Conservation (phyloP, 2,797 vertebrate species). For the Thalassophryne amazonica region DNA sequence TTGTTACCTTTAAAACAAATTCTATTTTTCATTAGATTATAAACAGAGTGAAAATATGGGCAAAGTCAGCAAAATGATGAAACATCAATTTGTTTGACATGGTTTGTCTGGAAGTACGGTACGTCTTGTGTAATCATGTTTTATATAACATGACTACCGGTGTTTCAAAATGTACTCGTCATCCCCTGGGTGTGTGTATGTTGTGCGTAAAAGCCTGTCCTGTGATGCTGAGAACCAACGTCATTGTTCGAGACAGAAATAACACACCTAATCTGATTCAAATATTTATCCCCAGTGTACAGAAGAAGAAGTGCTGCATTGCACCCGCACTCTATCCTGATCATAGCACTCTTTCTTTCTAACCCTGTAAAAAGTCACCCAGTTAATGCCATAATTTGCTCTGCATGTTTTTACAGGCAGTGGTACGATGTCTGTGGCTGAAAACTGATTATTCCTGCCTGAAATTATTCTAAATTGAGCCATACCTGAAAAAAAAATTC, state of each 20-base stretch:
- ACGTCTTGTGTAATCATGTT: constrained; percentile 28
- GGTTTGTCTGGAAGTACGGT: constrained; percentile 3
- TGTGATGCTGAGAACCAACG: constrained; percentile 29
- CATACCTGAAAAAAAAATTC: neutral
- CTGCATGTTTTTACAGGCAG: neutral
- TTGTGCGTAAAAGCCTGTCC: constrained; percentile 24
- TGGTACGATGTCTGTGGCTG: neutral
- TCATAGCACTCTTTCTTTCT: neutral
- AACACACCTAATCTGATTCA: constrained; percentile 59
- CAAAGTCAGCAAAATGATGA: no score
- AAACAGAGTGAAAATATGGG: no score
- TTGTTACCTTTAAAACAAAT: no score
- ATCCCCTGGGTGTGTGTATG: neutral
- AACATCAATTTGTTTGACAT: no score
- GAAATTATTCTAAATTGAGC: neutral
- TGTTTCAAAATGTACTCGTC: constrained; percentile 30
- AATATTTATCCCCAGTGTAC: constrained; percentile 49
- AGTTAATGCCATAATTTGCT: neutral
- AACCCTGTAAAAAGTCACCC: constrained; percentile 1
- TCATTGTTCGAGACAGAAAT: constrained; percentile 63
- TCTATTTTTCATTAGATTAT: no score
- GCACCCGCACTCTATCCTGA: constrained; percentile 18
- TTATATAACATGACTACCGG: constrained; percentile 25
- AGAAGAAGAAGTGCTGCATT: constrained; percentile 25
- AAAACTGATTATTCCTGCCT: neutral